Base-by-base conservation (phyloP, 2,888 invertebrate species). In the Agrochola litura region DNA sequence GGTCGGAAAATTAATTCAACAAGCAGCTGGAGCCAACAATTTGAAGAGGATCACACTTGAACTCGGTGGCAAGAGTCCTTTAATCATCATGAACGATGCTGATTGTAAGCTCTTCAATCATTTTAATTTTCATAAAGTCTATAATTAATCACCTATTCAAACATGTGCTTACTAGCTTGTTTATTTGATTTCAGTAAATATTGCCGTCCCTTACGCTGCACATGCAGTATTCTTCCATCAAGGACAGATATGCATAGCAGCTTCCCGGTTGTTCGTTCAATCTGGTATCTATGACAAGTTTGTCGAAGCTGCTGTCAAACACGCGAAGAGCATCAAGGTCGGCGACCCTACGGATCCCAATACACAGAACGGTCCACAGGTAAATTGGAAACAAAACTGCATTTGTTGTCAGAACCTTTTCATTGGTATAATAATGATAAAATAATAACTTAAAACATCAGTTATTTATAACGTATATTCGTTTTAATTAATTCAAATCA, bases 1-100 rank as follows among this genome's bases (percentile, higher is more conserved):
- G 97, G 97, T 97, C 16, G 97, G 97, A 0, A 97, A 97, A 86
- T 95, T 95, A 93, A 97, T 95, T 93, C 97, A 88, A 95, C 97
- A 97, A 92, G 98, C 98, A 41, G 98, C 98, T 16, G 98, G 98
- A 9, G 96, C 97, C 65, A 97, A 97, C 25, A 99, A 98, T 92
- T 95, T 99, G 82, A 99, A 99, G 91, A 97, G 98, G 64, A 97
- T 99, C 0, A 98, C 98, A 1, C 94, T 99, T 61, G 99, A 99
- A 93, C 96, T 99, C 67, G 99, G 99, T 41, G 99, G 99, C 83
- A 99, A 99, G 93, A 98, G 98, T 92, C 99, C 99, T 2, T 95
- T 98, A 2, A 97, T 99, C 68, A 97, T 99, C 63, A 98, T 98
- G 93, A 97, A 98, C 78, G 98, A 98, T 94, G 98, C 97, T 16